These are phyloP conservation scores for Seriola rivoliana DNA, from an alignment of 2,113 vertebrate genomes.

Conservation along the genomic window DNA sequence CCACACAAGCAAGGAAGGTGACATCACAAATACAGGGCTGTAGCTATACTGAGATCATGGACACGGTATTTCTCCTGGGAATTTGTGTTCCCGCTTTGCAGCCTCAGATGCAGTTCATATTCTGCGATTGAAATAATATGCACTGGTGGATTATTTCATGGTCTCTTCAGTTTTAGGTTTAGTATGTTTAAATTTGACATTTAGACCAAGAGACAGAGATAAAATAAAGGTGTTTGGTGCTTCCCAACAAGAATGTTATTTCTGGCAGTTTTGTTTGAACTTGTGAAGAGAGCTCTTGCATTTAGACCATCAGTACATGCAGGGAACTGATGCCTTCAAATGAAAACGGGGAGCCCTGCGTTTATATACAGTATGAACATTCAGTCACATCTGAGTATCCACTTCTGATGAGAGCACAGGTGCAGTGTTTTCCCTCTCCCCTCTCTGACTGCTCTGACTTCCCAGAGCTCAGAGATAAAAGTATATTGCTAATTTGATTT, in stretches of 20 bases:
- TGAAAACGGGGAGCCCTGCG: too few relatives aligned
- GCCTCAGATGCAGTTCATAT: not conserved
- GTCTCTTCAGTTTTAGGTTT: not conserved
- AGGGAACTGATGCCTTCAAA: not conserved
- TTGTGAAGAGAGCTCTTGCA: not conserved
- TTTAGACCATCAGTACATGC: not conserved
- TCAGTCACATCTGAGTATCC: not conserved
- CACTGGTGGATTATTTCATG: not conserved
- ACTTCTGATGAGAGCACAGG: not conserved
- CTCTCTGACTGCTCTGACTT: not conserved
- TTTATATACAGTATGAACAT: not conserved
- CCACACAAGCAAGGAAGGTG: slow-evolving; percentile 13
- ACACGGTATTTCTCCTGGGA: not conserved
- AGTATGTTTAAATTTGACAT: not conserved
- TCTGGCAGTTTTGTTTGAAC: not conserved
- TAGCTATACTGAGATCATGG: not conserved
- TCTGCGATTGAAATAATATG: not conserved
- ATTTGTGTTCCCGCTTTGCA: not conserved
- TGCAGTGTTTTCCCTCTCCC: not conserved
- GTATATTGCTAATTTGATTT: slow-evolving; percentile 5
- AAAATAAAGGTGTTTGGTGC: not conserved
- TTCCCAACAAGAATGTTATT: slow-evolving; percentile 5
- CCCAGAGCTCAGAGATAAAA: not conserved
- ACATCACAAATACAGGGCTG: slow-evolving; percentile 14
- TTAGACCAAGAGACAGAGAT: not conserved